Evolutionary conservation across 2,888 invertebrate genomes (phyloP).

Genomic region (Diplazon laetatorius): DNA sequence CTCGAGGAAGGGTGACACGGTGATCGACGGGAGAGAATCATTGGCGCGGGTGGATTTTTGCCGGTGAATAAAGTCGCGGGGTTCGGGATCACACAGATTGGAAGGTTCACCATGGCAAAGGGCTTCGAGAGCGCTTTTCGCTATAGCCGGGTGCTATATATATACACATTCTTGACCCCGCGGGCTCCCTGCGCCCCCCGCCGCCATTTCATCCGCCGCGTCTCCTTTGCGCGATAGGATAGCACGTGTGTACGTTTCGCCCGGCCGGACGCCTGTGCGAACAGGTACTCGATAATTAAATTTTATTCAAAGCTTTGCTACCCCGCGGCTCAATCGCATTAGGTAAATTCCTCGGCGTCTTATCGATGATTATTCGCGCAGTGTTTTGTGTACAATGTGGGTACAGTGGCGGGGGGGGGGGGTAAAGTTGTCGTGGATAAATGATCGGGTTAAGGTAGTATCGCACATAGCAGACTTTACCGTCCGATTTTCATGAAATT

Average conservation of each 20-base stretch:
- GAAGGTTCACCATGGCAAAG: slow-evolving; percentile 54
- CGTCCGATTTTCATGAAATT: no score
- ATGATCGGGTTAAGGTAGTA: no score
- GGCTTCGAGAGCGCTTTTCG: slow-evolving; percentile 24
- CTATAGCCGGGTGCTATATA: no score
- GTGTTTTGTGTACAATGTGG: background rate
- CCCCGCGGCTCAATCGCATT: slow-evolving; percentile 52
- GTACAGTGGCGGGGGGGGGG: no score
- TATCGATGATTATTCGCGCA: background rate
- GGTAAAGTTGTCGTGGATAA: no score
- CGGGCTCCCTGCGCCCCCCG: no score
- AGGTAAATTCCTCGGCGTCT: slow-evolving; percentile 53
- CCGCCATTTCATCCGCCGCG: no score
- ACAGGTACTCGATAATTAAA: slow-evolving; percentile 21
- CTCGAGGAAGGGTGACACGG: slow-evolving; percentile 10
- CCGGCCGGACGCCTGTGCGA: slow-evolving; percentile 1
- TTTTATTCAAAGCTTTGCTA: background rate
- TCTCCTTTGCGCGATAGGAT: slow-evolving; percentile 31
- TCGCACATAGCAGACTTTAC: no score
- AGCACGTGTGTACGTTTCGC: slow-evolving; percentile 9
- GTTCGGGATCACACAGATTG: slow-evolving; percentile 60
- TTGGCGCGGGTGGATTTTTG: slow-evolving; percentile 50
- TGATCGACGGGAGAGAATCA: background rate
- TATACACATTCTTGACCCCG: background rate
- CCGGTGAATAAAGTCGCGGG: slow-evolving; percentile 57